Conservation (phyloP, 2,113 vertebrate species). For the Axis porcinus region DNA sequence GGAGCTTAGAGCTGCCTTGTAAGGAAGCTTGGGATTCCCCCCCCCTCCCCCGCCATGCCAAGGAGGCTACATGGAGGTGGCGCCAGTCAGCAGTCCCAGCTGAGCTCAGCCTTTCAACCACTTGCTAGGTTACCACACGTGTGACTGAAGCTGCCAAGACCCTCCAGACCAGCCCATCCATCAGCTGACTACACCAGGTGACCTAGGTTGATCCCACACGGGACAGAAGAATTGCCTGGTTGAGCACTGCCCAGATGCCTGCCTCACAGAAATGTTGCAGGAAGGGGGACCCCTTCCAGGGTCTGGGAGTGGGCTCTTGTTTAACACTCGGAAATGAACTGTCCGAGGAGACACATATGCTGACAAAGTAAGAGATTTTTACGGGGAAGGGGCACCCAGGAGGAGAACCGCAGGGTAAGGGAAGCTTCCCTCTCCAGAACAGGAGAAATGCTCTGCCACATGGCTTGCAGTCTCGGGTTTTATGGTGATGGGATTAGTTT, state of each 20-base stretch:
- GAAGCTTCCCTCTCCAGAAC: not conserved
- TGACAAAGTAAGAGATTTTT: not conserved
- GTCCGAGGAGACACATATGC: not conserved
- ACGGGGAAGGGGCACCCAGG: not conserved
- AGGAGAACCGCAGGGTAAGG: not conserved
- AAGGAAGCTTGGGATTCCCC: not conserved
- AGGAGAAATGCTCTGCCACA: not conserved
- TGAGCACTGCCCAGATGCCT: not conserved
- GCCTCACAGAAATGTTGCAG: not conserved
- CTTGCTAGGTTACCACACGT: not conserved
- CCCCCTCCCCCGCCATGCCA: not conserved
- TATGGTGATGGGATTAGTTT: not conserved
- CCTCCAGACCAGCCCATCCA: not conserved
- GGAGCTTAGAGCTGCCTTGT: not conserved
- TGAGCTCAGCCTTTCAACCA: not conserved
- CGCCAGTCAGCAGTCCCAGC: not conserved
- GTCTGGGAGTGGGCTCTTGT: accelerated
- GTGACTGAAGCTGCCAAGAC: not conserved
- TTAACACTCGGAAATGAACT: not conserved
- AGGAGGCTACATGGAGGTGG: not conserved
- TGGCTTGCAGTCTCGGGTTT: not conserved
- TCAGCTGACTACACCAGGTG: not conserved
- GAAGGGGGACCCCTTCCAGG: not conserved
- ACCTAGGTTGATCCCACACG: not conserved
- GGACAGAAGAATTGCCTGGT: not conserved